Base-by-base conservation (phyloP, 2,888 invertebrate species). In the Dasypolia templi region DNA sequence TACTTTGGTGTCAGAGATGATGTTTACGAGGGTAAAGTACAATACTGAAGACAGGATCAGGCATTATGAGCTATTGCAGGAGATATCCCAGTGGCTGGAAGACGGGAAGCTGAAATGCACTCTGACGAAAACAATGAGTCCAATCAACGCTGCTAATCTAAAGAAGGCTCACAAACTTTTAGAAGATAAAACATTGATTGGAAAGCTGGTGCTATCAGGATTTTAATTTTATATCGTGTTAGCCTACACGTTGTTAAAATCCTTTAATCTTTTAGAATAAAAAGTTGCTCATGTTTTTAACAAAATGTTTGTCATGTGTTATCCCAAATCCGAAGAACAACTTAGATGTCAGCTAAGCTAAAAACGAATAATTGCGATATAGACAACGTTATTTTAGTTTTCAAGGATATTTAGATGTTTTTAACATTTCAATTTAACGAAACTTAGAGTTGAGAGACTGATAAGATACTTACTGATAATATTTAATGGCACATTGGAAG, bases 141-240 rank as follows among this genome's bases (percentile, higher is more conserved):
- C 95, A 2, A 94, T 95, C 49, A 95, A 96, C 86, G 95, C 95
- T 39, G 91, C 86, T 0, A 95, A 94, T 84, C 85, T 96, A 55
- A 93, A 86, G 77, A 93, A 95, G 78, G 94, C 95, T 46, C 95
- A 96, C 72, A 92, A 77, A 76, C 79, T 94, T 3, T 79, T 96
- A 51, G 96, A 96, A 90, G 90, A 90, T 12, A 62, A 87, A 94
- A 75, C 87, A 69, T 76, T 93, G 87, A 87, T 94, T 82, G 96
- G 96, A 17, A 96, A 95, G 86, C 77, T 95, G 63, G 95, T 95
- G n/a, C 51, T 95, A 22, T 88, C 89, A 68, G 94, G 92, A 39
- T 94, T 94, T 88, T 93, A 88, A 55, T 39, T 44, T 5, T 35
- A 83, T 63, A 29, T 22, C 3, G 19, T 17, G 26, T 46, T 35